These are phyloP conservation scores for Otolemur crassicaudatus DNA, from an alignment of 2,797 vertebrate species.

Conservation along the genomic window DNA sequence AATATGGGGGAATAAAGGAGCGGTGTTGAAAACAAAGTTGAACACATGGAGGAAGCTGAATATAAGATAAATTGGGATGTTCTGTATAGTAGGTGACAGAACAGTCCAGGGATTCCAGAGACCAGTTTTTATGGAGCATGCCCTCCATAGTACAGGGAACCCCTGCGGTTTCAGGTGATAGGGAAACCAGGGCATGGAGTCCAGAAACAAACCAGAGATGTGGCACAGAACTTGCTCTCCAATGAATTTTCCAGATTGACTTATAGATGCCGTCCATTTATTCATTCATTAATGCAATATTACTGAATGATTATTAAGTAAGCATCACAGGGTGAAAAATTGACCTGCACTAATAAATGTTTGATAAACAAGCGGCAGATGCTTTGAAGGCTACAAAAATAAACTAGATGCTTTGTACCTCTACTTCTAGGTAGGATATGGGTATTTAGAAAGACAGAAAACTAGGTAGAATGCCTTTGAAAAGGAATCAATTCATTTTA, in stretches of 20 bases:
- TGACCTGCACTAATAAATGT: background rate
- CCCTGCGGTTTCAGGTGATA: background rate
- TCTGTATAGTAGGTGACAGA: background rate
- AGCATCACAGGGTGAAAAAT: background rate
- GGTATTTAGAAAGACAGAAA: background rate
- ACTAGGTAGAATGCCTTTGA: background rate
- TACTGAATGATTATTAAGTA: background rate
- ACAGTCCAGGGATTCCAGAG: background rate
- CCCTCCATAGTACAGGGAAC: fast-evolving
- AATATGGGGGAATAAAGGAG: background rate
- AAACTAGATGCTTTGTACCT: background rate
- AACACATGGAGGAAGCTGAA: background rate
- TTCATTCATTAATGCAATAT: background rate
- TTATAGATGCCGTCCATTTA: background rate
- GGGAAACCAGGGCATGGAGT: background rate
- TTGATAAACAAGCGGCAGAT: background rate
- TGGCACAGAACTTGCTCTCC: background rate
- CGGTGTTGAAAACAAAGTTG: background rate
- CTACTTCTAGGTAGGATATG: background rate
- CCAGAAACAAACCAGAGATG: background rate
- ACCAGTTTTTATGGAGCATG: background rate
- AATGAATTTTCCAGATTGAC: background rate
- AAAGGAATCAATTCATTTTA: background rate
- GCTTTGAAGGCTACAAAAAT: background rate
- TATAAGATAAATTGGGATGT: background rate